A percentile compares a stretch with the other conserved stretches of the same genome.
phyloP scores from a whole-genome alignment of 2,888 invertebrate species.

The Silvanus unidentatus region DNA sequence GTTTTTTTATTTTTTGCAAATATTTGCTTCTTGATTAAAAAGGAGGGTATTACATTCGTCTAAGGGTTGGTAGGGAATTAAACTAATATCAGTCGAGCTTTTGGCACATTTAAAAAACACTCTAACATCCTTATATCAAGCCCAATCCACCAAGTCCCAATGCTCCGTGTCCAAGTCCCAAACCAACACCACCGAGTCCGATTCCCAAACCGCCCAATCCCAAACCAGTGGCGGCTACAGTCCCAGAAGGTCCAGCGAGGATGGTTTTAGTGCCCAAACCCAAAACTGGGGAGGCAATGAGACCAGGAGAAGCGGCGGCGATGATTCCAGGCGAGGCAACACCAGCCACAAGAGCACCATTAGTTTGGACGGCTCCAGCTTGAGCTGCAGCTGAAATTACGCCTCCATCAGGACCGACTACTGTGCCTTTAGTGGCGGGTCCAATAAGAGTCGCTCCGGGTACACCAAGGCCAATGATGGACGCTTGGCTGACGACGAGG shows the following conservation, averaged over 20 bases:
- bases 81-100: too few species aligned
- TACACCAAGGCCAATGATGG: slow-evolving; percentile 21
- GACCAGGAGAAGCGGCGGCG: slow-evolving; percentile 9
- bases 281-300: slow-evolving; percentile 11
- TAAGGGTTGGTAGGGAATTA: too few species aligned
- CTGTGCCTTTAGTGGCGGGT: slow-evolving; percentile 23
- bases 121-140: too few species aligned
- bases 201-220: too few species aligned
- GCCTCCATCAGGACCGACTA: slow-evolving; percentile 39
- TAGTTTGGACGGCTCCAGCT: slow-evolving; percentile 20
- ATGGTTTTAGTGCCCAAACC: slow-evolving; percentile 4
- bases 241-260: slow-evolving; percentile 22
- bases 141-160: too few species aligned
- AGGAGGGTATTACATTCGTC: too few species aligned
- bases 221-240: slow-evolving; percentile 6
- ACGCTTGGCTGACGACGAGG: slow-evolving; percentile 10
- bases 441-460: slow-evolving; percentile 24
- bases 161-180: too few species aligned
- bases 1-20: too few species aligned
- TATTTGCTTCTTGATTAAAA: too few species aligned
- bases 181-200: too few species aligned
- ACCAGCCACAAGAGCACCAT: slow-evolving; percentile 23
- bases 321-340: slow-evolving; percentile 16
- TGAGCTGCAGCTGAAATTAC: slow-evolving; percentile 44
- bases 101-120: too few species aligned